Evolutionary conservation across 2,888 invertebrate genomes (phyloP), one percentile per base, ranked within the genome.

Genomic region (Blastobasis adustella): DNA sequence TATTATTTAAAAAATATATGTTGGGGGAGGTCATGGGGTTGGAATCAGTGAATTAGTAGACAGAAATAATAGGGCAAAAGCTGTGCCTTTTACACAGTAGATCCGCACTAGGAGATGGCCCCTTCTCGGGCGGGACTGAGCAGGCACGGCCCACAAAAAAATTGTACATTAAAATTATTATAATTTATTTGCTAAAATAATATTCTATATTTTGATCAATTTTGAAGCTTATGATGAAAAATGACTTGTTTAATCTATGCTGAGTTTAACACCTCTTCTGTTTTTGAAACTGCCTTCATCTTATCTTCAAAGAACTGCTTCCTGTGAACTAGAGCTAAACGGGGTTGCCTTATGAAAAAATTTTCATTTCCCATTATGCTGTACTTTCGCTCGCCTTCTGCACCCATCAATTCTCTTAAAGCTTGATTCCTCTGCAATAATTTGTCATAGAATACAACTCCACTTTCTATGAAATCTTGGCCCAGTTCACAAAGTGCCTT

Each of bases 371-470:
- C 96, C 55, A 89, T 69, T 46, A 86, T 89, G 40, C 92, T 92
- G 69, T 91, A 95, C 49, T 89, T 78, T 6, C 75, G 82, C 65
- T 91, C 89, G 0, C 94, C 94, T 47, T 89, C 81, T 23, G 73
- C 70, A 0, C 93, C 94, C 81, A 94, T 82, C 7, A 95, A 71
- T 54, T 86, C 80, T 60, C 94, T 85, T 10, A 96, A 73, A 0
- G 95, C 94, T 64, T 92, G 90, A 76, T 96, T 96, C 70, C 94
- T 91, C 61, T 92, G 82, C 43, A 95, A 70, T 37, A 91, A 71
- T 80, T 95, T 95, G 37, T 91, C 90, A 71, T 96, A 96, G 81
- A 91, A 96, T 71, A 93, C 92, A 39, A 92, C 81, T 4, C 95
- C 96, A 47, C 95, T 95, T 68, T 92, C 89, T 7, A 92, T 79